Evolutionary conservation across 2,113 vertebrate species (phyloP), one percentile per base, ranked within the genome.

Genomic region (Micronycteris hirsuta): DNA sequence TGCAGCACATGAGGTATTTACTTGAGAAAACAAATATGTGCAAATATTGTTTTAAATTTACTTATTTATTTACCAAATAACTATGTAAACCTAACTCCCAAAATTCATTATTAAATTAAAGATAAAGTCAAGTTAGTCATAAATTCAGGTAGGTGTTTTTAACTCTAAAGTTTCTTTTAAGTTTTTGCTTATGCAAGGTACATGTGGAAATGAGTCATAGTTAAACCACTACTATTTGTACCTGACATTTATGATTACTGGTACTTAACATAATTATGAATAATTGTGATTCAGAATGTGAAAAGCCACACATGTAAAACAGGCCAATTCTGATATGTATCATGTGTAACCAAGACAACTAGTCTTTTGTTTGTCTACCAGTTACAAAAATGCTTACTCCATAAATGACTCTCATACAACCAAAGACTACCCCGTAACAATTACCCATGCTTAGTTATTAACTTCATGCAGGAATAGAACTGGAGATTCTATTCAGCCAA

Each of bases 191-290:
- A 61, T 89, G 56, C 61, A 78, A 74, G 31, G 20, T n/a, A 61
- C 43, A 58, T 8, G 26, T 84, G 84, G 84, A 95, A 89, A 92
- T 86, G 92, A 96, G n/a, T 97, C 95, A 92, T 36, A 70, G 19
- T 71, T 58, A 85, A 5, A 10, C 56, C 38, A 68, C 36, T 65
- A 45, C 87, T 82, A 96, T 76, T 80, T 63, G 20, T 93, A 92
- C 49, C 33, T 96, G 85, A 70, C 92, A 56, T 41, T 81, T 95
- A 87, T 96, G 70, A 95, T 92, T 84, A 87, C 80, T 80, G 13
- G 92, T 78, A 63, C 87, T 96, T 88, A 96, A 63, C 65, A 41
- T 96, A 95, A 97, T 96, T 96, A 89, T 52, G 65, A 96, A 87
- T 92, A 96, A 96, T 95, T 58, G 65, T 92, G 78, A 97, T 95